phyloP scores from a whole-genome alignment of 2,888 invertebrate species.

The Caenorhabditis zanzibari region DNA sequence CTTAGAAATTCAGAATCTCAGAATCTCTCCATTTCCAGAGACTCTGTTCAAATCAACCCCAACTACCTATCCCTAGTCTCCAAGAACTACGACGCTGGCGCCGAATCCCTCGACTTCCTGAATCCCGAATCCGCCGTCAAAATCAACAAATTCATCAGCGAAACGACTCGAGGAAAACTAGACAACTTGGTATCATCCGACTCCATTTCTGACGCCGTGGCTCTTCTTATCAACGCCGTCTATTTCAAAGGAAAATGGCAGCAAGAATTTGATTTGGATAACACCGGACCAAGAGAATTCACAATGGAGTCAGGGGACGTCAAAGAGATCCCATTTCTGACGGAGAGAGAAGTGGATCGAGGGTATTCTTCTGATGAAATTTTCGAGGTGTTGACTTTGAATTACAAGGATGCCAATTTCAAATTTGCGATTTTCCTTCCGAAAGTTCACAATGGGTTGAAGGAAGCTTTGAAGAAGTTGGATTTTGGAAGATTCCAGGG shows the following conservation, averaged over 20 bases:
- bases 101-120: constrained; percentile 37
- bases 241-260: constrained; percentile 67
- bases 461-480: constrained; percentile 26
- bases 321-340: constrained; percentile 42
- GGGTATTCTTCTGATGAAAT: constrained; percentile 44
- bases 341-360: constrained; percentile 28
- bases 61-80: constrained; percentile 19
- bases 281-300: constrained; percentile 33
- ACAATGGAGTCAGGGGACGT: background rate
- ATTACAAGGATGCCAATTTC: constrained; percentile 68
- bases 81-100: constrained; percentile 32
- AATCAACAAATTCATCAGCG: constrained; percentile 91
- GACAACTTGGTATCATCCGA: constrained; percentile 88
- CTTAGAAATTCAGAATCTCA: background rate
- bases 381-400: constrained; percentile 51
- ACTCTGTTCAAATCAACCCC: background rate
- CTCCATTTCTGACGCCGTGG: constrained; percentile 52
- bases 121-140: constrained; percentile 71
- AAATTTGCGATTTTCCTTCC: constrained; percentile 75
- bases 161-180: constrained; percentile 91
- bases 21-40: constrained; percentile 14
- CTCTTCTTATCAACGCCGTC: constrained; percentile 63
- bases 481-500: constrained; percentile 25
- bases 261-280: constrained; percentile 17
- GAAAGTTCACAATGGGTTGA: constrained; percentile 69